These are phyloP conservation scores for Philaenus spumarius DNA, from an alignment of 1,140 invertebrate genomes.

Conservation along the genomic window DNA sequence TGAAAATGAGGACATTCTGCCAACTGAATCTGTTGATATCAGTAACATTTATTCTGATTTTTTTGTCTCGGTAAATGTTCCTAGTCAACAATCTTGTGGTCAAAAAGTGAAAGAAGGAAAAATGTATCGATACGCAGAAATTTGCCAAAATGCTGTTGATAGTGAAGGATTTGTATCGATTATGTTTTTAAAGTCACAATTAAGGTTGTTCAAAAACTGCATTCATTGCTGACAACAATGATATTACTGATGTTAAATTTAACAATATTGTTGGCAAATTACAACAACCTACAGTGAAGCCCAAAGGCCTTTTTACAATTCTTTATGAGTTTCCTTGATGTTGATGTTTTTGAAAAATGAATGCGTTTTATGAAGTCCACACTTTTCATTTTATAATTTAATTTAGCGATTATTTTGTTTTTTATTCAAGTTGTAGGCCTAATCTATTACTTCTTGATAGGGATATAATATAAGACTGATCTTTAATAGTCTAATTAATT, in stretches of 20 bases:
- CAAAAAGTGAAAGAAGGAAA: constrained; percentile 1
- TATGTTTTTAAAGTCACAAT: not conserved
- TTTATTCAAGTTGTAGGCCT: no score
- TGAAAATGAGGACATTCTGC: no score
- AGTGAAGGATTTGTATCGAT: not conserved
- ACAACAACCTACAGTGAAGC: no score
- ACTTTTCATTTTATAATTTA: not conserved
- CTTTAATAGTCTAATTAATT: not conserved
- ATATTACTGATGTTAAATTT: no score
- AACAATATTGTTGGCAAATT: no score
- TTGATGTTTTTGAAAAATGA: constrained; percentile 2
- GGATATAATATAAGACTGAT: no score
- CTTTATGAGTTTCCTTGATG: not conserved
- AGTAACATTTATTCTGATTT: not conserved
- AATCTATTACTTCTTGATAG: no score
- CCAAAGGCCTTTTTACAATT: not conserved
- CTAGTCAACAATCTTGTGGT: not conserved
- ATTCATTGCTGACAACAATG: no score
- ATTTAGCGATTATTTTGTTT: no score
- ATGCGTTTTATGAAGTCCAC: not conserved
- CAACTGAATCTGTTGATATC: no score
- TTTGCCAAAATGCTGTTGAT: not conserved
- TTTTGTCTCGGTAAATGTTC: not conserved
- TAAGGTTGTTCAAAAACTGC: not conserved
- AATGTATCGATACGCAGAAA: not conserved